Evolutionary conservation across 2,797 vertebrate species (phyloP).

Genomic region (Danio aesculapii): DNA sequence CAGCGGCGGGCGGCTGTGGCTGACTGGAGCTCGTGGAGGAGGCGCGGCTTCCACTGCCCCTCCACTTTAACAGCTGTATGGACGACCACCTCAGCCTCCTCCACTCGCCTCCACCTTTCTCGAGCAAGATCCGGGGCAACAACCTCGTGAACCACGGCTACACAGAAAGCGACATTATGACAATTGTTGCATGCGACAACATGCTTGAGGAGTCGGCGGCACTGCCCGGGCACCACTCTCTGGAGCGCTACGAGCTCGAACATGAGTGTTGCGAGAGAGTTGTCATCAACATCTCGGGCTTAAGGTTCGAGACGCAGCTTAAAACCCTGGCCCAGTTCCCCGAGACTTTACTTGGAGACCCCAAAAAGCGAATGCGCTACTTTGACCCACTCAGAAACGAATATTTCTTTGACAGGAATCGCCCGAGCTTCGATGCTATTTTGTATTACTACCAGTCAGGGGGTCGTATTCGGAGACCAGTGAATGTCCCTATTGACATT

Average conservation of each 20-base stretch:
- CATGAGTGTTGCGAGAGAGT: slow-evolving; percentile 97
- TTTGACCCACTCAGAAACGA: slow-evolving; percentile 98
- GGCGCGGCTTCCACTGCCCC: slow-evolving; percentile 80
- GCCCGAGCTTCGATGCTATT: slow-evolving; percentile 98
- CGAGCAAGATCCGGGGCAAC: slow-evolving; percentile 79
- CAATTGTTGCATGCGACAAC: slow-evolving; percentile 90
- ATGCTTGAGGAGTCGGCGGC: slow-evolving; percentile 87
- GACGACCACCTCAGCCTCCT: slow-evolving; percentile 94
- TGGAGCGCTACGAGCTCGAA: slow-evolving; percentile 83
- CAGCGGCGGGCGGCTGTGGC: slow-evolving; percentile 67
- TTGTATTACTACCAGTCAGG: slow-evolving; percentile 98
- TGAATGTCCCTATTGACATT: slow-evolving; percentile 97
- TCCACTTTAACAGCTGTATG: slow-evolving; percentile 79
- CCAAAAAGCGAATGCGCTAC: slow-evolving; percentile 96
- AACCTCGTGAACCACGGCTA: slow-evolving; percentile 86
- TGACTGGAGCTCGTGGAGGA: slow-evolving; percentile 77
- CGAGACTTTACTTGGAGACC: slow-evolving; percentile 95
- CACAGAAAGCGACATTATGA: slow-evolving; percentile 89
- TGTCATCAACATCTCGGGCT: slow-evolving; percentile 97
- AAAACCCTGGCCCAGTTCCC: slow-evolving; percentile 97
- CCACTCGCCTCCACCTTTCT: slow-evolving; percentile 86
- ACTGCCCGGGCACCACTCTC: slow-evolving; percentile 81
- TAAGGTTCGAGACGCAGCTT: slow-evolving; percentile 97
- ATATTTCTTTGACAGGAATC: slow-evolving; percentile 97
- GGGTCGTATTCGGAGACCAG: slow-evolving; percentile 93